A percentile compares a stretch with the other conserved stretches of the same genome.
These are phyloP conservation scores for Drosophila greeni DNA, from an alignment of 2,888 invertebrate species.

Conservation along the genomic window DNA sequence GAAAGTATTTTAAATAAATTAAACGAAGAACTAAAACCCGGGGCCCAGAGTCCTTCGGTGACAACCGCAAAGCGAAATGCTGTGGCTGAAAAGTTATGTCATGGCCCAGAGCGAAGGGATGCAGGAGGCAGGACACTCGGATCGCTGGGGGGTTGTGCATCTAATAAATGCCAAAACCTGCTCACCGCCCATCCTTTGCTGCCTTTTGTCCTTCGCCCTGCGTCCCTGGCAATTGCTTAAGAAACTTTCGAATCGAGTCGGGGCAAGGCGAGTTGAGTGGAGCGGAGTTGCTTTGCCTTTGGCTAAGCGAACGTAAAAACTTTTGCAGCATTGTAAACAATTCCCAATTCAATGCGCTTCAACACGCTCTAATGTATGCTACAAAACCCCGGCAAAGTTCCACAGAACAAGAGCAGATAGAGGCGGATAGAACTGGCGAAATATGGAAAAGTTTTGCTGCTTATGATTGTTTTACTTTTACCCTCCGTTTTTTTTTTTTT, in stretches of 20 bases:
- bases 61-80: slow-evolving; percentile 52
- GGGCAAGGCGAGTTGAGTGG: slow-evolving; percentile 1
- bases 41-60: slow-evolving; percentile 21
- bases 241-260: slow-evolving; percentile 54
- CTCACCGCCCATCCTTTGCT: slow-evolving; percentile 12
- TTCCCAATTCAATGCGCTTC: slow-evolving; percentile 73
- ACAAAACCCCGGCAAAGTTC: slow-evolving; percentile 55
- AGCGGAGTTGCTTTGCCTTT: slow-evolving; percentile 55
- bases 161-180: slow-evolving; percentile 66
- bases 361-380: slow-evolving; percentile 72
- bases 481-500: slow-evolving; percentile 24
- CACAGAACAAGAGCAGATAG: slow-evolving; percentile 30
- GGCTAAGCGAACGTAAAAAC: slow-evolving; percentile 72
- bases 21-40: slow-evolving; percentile 37
- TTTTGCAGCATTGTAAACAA: slow-evolving; percentile 71
- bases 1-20: slow-evolving; percentile 54
- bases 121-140: slow-evolving; percentile 17
- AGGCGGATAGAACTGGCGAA: slow-evolving; percentile 35
- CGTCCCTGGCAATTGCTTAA: slow-evolving; percentile 60
- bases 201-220: slow-evolving; percentile 5
- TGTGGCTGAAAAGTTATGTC: slow-evolving; percentile 56
- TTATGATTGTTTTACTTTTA: slow-evolving; percentile 70
- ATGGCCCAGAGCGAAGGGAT: slow-evolving; percentile 23
- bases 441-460: slow-evolving; percentile 52
- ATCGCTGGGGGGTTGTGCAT: slow-evolving; percentile 56